phyloP scores from a whole-genome alignment of 2,113 vertebrate species.

The Paradoxurus hermaphroditus region DNA sequence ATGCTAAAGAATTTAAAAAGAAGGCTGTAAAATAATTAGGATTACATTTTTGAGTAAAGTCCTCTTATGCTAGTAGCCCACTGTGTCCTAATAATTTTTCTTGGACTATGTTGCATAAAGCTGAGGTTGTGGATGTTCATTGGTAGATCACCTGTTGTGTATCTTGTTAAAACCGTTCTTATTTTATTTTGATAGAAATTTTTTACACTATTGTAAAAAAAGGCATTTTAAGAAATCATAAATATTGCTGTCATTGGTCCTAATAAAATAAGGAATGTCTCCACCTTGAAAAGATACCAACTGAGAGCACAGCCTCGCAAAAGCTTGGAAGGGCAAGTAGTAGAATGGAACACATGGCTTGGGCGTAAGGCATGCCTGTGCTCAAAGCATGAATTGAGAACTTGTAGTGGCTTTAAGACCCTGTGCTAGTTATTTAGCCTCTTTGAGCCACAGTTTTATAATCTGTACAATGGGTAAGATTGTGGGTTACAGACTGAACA shows the following conservation, averaged over 20 bases:
- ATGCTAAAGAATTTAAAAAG: too few species aligned
- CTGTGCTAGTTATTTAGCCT: not conserved
- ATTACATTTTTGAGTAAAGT: too few species aligned
- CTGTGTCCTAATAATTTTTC: too few species aligned
- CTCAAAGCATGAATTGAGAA: not conserved
- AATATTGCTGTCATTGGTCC: not conserved
- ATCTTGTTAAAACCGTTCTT: not conserved
- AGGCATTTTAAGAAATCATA: not conserved
- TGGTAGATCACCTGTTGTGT: not conserved
- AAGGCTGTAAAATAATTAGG: too few species aligned
- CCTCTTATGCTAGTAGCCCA: too few species aligned
- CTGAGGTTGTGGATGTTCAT: not conserved
- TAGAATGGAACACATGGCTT: not conserved
- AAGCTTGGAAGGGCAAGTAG: not conserved
- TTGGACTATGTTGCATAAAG: not conserved
- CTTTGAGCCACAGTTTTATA: not conserved
- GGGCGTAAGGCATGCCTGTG: not conserved
- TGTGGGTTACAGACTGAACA: not conserved
- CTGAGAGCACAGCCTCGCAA: not conserved
- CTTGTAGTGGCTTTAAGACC: not conserved
- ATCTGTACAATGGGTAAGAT: not conserved
- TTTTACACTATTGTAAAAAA: not conserved
- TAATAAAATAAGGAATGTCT: not conserved
- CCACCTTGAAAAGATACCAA: not conserved
- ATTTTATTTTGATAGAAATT: not conserved